Evolutionary conservation across 2,113 vertebrate species (phyloP).

Genomic region (Henicopernis longicauda): DNA sequence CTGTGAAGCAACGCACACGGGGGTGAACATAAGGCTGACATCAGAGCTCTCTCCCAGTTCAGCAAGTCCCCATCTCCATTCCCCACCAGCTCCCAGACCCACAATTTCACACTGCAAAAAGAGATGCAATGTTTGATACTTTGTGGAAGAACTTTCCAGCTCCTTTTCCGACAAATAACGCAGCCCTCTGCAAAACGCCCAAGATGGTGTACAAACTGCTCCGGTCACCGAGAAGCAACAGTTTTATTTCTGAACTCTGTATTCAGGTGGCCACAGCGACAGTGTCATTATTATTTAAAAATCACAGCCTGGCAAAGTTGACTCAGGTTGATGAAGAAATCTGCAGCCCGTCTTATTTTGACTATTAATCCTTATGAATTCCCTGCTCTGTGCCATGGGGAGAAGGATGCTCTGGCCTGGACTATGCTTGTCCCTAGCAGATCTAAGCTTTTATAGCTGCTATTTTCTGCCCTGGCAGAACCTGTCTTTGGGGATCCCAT

Average conservation of each 20-base stretch:
- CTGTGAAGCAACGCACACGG: accelerated
- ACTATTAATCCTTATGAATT: neutral
- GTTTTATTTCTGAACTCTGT: neutral
- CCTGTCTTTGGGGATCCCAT: neutral
- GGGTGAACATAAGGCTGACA: neutral
- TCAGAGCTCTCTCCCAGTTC: neutral
- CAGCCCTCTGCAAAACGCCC: neutral
- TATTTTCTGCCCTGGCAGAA: neutral
- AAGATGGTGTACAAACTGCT: neutral
- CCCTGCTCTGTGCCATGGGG: neutral
- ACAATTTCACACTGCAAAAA: neutral
- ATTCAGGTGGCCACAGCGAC: neutral
- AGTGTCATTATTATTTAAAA: neutral
- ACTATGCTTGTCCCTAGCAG: neutral
- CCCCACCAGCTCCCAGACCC: neutral
- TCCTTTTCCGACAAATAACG: neutral
- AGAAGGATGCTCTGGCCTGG: neutral
- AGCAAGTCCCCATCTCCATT: neutral
- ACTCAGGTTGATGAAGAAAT: neutral
- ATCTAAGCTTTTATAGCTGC: neutral
- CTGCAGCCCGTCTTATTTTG: neutral
- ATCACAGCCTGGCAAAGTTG: neutral
- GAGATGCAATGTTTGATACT: neutral
- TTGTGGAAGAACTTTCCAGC: neutral
- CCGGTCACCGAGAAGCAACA: neutral